phyloP scores from a whole-genome alignment of 1,140 invertebrate genomes.

The Anagrus nilaparvatae region DNA sequence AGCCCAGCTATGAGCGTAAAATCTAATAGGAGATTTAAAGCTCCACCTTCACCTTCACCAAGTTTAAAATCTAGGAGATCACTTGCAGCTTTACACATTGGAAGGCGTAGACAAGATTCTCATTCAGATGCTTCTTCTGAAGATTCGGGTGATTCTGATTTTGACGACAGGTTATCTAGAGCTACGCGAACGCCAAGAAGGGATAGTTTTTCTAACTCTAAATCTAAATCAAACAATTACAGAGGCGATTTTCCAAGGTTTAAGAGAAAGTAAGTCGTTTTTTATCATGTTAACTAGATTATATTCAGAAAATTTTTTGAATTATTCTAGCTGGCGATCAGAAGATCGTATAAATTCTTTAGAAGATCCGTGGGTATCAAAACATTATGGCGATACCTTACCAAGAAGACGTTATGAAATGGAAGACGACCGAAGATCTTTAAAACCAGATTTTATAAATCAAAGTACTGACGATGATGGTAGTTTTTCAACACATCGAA shows the following conservation, averaged over 20 bases:
- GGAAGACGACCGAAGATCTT: constrained; percentile 19
- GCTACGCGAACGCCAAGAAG: constrained; percentile 30
- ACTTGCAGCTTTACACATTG: constrained; percentile 33
- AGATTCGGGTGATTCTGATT: constrained; percentile 46
- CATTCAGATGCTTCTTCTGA: constrained; percentile 39
- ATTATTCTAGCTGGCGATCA: constrained; percentile 24
- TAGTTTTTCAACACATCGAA: background rate
- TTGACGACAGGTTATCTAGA: constrained; percentile 43
- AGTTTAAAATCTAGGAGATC: constrained; percentile 59
- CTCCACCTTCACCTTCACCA: constrained; percentile 56
- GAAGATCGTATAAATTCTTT: constrained; percentile 29
- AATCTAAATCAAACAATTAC: no score
- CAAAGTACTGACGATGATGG: constrained; percentile 31
- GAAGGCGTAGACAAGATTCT: constrained; percentile 35
- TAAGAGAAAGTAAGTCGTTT: no score
- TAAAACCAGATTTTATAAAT: constrained; percentile 16
- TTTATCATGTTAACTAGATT: no score
- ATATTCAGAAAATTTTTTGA: no score
- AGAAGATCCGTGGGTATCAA: constrained; percentile 31
- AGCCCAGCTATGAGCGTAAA: constrained; percentile 41
- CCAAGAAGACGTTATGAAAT: constrained; percentile 17
- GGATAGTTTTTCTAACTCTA: constrained; percentile 3
- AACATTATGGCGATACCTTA: constrained; percentile 17
- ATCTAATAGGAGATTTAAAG: constrained; percentile 42
- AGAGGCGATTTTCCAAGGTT: no score